A percentile compares a stretch with the other conserved stretches of the same genome.
Evolutionary conservation across 2,888 invertebrate species (phyloP).

Genomic region (Capitulum mitella): DNA sequence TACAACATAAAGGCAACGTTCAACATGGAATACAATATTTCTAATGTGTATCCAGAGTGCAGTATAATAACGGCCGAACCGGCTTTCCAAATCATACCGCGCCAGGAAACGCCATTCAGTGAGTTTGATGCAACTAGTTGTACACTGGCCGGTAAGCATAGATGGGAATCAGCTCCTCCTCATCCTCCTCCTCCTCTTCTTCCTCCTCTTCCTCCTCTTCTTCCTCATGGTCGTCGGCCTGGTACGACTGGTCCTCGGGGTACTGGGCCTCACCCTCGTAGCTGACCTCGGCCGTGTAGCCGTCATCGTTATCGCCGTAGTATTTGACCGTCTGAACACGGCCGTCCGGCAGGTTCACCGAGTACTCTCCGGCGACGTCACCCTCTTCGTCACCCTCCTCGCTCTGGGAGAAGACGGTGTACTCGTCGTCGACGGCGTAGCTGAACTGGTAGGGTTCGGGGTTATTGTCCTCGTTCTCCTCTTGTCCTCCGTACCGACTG

Average conservation of each 20-base stretch:
- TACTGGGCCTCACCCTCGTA: conserved; percentile 10
- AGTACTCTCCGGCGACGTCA: background rate
- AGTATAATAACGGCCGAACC: too few species aligned
- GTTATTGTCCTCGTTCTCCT: background rate
- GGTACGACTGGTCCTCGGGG: background rate
- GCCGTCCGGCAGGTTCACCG: conserved; percentile 12
- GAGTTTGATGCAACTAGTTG: background rate
- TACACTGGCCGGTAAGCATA: conserved; percentile 3
- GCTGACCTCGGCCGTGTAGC: conserved; percentile 21
- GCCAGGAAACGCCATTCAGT: too few species aligned
- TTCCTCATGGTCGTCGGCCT: background rate
- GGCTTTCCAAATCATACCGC: too few species aligned
- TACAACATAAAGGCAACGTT: too few species aligned
- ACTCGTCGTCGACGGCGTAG: conserved; percentile 4
- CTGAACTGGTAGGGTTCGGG: background rate
- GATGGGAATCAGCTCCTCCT: background rate
- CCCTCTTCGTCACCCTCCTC: conserved; percentile 2
- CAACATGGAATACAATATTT: too few species aligned
- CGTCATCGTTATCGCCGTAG: background rate
- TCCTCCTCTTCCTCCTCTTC: background rate
- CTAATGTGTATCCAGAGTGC: too few species aligned
- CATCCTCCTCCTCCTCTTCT: background rate
- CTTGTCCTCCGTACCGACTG: background rate
- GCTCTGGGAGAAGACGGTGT: conserved; percentile 17
- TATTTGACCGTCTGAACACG: background rate